Evolutionary conservation across 2,113 vertebrate genomes (phyloP).

Genomic region (Chloropsis cyanopogon): DNA sequence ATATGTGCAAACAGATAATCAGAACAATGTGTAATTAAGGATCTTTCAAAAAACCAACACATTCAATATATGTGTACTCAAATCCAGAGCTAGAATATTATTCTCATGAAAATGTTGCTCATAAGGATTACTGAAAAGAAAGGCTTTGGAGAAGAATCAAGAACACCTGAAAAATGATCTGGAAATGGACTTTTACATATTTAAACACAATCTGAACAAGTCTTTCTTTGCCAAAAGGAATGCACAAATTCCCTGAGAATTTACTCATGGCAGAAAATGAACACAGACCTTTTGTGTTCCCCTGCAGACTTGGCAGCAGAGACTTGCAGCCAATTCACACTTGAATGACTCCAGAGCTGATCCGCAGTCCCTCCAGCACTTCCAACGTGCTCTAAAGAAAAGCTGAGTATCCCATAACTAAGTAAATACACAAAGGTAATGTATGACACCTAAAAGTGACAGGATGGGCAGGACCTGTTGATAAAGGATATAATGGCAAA

Average conservation of each 20-base stretch:
- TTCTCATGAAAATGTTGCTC: neutral
- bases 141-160: neutral
- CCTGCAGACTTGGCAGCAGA: neutral
- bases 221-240: neutral
- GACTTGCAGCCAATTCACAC: neutral
- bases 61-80: neutral
- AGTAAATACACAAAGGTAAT: neutral
- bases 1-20: neutral
- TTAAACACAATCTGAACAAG: neutral
- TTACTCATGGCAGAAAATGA: neutral
- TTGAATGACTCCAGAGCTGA: neutral
- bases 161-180: neutral
- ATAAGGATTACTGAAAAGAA: neutral
- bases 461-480: neutral
- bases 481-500: neutral
- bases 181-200: neutral
- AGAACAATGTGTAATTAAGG: neutral
- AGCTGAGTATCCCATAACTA: neutral
- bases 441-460: neutral
- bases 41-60: neutral
- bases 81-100: neutral
- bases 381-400: neutral
- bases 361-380: neutral
- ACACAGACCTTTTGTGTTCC: neutral
- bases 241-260: neutral